Base-by-base conservation (phyloP, 2,888 invertebrate genomes). In the Cylloceria caligata region DNA sequence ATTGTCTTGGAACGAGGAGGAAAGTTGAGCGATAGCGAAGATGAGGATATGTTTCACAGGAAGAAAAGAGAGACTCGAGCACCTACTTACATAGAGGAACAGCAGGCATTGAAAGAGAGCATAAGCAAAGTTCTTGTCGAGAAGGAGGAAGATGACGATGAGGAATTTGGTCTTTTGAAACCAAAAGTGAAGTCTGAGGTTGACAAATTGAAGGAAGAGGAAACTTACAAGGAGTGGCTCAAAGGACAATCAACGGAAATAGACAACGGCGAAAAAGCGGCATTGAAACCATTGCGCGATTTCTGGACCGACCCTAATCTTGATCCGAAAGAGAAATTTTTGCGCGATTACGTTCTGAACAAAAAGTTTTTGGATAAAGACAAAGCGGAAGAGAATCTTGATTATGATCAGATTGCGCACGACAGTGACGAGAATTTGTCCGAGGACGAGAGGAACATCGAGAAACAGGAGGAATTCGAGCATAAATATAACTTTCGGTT, bases 401-500 rank as follows among this genome's bases (percentile, higher is more conserved):
- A 86, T 62, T 87, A 90, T 42, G 88, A 88, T 6, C 86, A 88
- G 3, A 64, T 84, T 19, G 82, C 84, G 82, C 90, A 94, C 62
- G 93, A 94, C 1, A 93, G 93, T 27, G 94, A 93, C 55, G 94
- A 94, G 11, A 94, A 94, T 24, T 93, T 96, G 0, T 96, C 96
- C 0, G 97, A 96, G 74, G 98, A 98, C 90, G 98, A 98, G 90
- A 93, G 95, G 84, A 94, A 95, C 60, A 94, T 98, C 34, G 96
- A 97, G 87, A 95, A 96, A 90, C 97, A 98, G 92, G 97, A 97
- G 84, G 95, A 96, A 92, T 99, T 98, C 93, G 99, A 99, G 91
- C 95, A 97, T 60, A 98, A 99, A 86, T 99, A 96, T 93, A 99
- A 99, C 94, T 99, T 98, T 92, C 95, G 99, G 83, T 99, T 96